Percentiles rank a stretch among this genome's conserved stretches.
Evolutionary conservation across 2,113 vertebrate species (phyloP).

Genomic region (Dipodomys stephensi): DNA sequence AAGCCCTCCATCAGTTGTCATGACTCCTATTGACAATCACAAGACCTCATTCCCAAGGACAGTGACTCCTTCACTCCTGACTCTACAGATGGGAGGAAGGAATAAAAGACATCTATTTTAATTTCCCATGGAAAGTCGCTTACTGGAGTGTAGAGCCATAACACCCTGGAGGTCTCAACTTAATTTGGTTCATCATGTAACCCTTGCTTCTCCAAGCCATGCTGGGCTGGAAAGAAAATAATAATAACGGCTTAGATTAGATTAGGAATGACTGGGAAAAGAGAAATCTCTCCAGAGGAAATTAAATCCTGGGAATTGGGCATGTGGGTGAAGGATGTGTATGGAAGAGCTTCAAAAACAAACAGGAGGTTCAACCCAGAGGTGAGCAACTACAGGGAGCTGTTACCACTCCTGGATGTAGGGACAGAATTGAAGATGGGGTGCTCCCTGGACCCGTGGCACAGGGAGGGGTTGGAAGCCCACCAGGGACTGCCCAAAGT

Average conservation of each 20-base stretch:
- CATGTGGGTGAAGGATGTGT: background rate
- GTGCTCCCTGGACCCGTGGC: background rate
- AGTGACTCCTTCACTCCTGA: slow-evolving; percentile 16
- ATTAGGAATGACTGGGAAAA: background rate
- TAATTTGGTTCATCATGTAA: slow-evolving; percentile 9
- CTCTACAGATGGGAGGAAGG: slow-evolving; percentile 21
- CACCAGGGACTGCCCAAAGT: background rate
- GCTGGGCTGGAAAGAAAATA: background rate
- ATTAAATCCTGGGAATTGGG: background rate
- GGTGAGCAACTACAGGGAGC: background rate
- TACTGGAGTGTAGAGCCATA: background rate
- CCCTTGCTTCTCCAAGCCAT: slow-evolving; percentile 42
- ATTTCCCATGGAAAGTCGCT: slow-evolving; percentile 38
- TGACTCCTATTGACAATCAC: slow-evolving; percentile 69
- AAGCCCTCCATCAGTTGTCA: slow-evolving; percentile 69
- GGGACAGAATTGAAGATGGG: background rate
- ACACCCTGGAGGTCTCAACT: slow-evolving; percentile 47
- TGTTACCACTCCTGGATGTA: background rate
- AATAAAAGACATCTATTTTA: background rate
- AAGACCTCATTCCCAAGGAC: slow-evolving; percentile 39
- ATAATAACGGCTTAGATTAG: background rate
- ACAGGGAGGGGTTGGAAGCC: background rate
- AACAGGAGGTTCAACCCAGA: background rate
- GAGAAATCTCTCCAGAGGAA: background rate
- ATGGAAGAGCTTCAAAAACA: background rate